phyloP scores from a whole-genome alignment of 2,113 vertebrate species.

The Toxotes chatareus region DNA sequence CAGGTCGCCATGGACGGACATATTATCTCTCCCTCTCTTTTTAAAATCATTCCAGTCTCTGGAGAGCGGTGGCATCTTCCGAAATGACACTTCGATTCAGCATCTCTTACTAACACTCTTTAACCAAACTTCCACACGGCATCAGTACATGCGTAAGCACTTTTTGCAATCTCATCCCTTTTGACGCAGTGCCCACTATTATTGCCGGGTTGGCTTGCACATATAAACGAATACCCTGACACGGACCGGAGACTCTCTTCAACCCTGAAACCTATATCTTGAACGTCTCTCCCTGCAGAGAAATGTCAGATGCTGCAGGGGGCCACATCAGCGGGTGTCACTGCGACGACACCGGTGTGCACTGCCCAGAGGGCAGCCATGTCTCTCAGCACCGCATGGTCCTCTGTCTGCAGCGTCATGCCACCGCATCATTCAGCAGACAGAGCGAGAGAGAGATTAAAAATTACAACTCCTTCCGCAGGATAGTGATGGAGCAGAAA shows the following conservation, averaged over 20 bases:
- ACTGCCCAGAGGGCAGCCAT: not conserved
- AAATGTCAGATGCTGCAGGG: slow-evolving; percentile 20
- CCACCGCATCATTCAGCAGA: slow-evolving; percentile 25
- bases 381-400: slow-evolving; percentile 12
- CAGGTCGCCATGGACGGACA: not conserved
- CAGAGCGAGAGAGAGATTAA: slow-evolving; percentile 35
- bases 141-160: slow-evolving; percentile 54
- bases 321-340: slow-evolving; percentile 35
- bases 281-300: slow-evolving; percentile 9
- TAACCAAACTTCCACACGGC: slow-evolving; percentile 40
- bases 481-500: slow-evolving; percentile 47
- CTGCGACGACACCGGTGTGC: slow-evolving; percentile 36
- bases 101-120: slow-evolving; percentile 1
- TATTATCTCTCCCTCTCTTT: not conserved
- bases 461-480: slow-evolving; percentile 56
- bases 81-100: slow-evolving; percentile 9
- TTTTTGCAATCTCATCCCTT: slow-evolving; percentile 56
- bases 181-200: slow-evolving; percentile 81
- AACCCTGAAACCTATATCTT: not conserved
- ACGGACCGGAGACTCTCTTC: not conserved
- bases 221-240: slow-evolving; percentile 13
- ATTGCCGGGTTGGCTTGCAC: slow-evolving; percentile 28
- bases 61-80: slow-evolving; percentile 1
- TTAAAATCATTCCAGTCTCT: not conserved
- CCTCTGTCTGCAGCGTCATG: slow-evolving; percentile 55